These are phyloP conservation scores for Pteronura brasiliensis DNA, from an alignment of 2,113 vertebrate genomes.

Conservation along the genomic window DNA sequence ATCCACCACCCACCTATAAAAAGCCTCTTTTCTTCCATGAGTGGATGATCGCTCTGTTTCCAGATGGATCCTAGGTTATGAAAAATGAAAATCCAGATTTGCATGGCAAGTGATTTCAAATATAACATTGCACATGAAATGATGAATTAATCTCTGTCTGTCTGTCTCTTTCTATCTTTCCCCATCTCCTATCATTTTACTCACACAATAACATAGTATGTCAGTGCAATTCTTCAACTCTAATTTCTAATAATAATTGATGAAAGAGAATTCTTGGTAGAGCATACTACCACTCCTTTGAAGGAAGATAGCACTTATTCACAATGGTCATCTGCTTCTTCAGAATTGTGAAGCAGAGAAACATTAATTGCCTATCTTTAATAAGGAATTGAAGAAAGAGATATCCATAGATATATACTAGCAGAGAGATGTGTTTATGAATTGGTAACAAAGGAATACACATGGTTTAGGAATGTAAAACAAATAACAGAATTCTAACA, in stretches of 20 bases:
- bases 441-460: not conserved
- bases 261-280: not conserved
- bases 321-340: not conserved
- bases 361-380: not conserved
- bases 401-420: not conserved
- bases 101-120: conserved; percentile 22
- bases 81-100: conserved; percentile 61
- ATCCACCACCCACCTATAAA: not conserved
- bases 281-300: not conserved
- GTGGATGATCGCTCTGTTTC: not conserved
- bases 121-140: not conserved
- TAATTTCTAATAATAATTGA: not conserved
- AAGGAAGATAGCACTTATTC: not conserved
- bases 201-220: not conserved
- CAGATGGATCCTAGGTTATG: conserved; percentile 39
- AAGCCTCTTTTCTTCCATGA: not conserved
- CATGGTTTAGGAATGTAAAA: not conserved
- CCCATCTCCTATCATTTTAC: not conserved
- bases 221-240: not conserved
- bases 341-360: not conserved
- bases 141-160: not conserved
- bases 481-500: not conserved
- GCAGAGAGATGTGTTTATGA: not conserved
- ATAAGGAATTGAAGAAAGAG: not conserved
- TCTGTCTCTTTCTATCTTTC: not conserved